phyloP scores from a whole-genome alignment of 37 sponge, comb jelly and placozoan species.

The Mnemiopsis leidyi region DNA sequence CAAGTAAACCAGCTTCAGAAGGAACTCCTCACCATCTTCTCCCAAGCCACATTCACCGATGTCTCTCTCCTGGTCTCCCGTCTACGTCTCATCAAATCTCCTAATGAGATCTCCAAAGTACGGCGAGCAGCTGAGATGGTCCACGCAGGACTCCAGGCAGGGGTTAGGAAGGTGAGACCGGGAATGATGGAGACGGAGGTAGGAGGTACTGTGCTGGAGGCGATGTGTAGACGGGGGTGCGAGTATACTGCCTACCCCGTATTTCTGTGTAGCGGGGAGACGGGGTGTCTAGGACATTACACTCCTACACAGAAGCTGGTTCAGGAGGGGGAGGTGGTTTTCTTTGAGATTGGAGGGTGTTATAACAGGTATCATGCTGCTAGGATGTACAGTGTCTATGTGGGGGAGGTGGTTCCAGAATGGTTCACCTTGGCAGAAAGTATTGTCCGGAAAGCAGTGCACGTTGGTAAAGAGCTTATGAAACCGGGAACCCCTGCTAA shows the following conservation, averaged over 20 bases:
- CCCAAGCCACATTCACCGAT: neutral
- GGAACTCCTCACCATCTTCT: neutral
- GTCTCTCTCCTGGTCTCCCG: neutral
- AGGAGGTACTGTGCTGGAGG: neutral
- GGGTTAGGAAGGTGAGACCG: neutral
- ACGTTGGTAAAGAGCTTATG: neutral
- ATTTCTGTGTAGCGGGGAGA: conserved; percentile 27
- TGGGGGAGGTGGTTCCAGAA: conserved; percentile 7
- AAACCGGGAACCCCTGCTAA: neutral
- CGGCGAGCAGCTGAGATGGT: neutral
- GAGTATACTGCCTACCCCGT: conserved; percentile 48
- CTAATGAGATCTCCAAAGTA: neutral
- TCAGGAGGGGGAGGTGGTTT: neutral
- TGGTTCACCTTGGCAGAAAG: conserved; percentile 5
- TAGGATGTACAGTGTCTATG: conserved; percentile 41
- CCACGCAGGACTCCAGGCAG: conserved; percentile 1
- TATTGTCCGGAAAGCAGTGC: neutral
- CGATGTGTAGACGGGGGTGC: conserved; percentile 6
- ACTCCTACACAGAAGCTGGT: conserved; percentile 14
- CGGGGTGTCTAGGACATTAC: conserved; percentile 17
- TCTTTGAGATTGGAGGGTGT: conserved; percentile 35
- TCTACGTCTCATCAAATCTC: neutral
- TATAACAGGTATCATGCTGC: conserved; percentile 12
- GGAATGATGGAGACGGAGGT: conserved; percentile 37
- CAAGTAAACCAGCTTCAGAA: neutral